Evolutionary conservation across 2,797 vertebrate genomes (phyloP).

Genomic region (Amphiprion clarkii): DNA sequence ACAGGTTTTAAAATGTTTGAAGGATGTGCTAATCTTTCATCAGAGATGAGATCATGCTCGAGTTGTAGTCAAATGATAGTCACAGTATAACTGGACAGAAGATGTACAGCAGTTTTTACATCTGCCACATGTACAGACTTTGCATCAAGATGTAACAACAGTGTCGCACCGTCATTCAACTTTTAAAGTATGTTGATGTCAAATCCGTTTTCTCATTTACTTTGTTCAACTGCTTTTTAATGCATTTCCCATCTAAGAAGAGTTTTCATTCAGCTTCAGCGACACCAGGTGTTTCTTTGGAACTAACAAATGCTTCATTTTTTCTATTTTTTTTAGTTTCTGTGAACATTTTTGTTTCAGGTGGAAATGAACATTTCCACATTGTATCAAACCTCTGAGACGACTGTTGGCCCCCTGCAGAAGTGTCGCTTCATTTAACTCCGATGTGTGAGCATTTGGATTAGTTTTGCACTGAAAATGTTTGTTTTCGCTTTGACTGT

Average conservation of each 20-base stretch:
- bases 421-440: constrained; percentile 10
- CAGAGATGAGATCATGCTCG: constrained; percentile 19
- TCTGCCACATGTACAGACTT: neutral
- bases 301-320: neutral
- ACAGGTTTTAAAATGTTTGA: constrained; percentile 9
- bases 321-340: neutral
- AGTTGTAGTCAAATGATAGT: neutral
- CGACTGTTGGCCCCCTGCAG: neutral
- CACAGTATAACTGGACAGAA: neutral
- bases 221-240: constrained; percentile 19
- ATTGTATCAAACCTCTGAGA: neutral
- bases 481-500: constrained; percentile 26
- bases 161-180: constrained; percentile 7
- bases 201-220: constrained; percentile 3
- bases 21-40: constrained; percentile 6
- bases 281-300: neutral
- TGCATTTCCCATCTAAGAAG: accelerated
- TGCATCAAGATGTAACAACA: neutral
- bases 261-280: neutral
- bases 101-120: constrained; percentile 12
- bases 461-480: constrained; percentile 53
- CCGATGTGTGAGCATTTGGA: neutral
- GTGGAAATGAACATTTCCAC: constrained; percentile 12
- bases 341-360: neutral
- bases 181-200: neutral